These are phyloP conservation scores for Megalurothrips usitatus DNA, from an alignment of 2,888 invertebrate genomes.

Conservation along the genomic window DNA sequence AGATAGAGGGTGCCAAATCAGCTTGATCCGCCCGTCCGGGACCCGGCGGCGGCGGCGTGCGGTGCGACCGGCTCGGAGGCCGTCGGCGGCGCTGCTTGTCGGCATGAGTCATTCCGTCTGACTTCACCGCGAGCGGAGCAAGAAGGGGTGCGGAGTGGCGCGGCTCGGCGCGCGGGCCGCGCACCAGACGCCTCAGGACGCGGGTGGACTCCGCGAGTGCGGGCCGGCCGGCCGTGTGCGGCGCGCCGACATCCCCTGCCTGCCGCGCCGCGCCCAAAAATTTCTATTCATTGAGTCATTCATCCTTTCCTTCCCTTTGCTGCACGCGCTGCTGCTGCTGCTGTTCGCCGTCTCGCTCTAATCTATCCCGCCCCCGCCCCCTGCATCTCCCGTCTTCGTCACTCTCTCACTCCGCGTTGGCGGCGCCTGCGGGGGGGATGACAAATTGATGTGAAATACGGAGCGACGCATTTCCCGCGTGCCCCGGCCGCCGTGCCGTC, in stretches of 20 bases:
- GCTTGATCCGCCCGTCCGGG: neutral
- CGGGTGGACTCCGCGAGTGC: neutral
- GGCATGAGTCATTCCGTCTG: too few species aligned
- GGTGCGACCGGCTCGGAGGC: neutral
- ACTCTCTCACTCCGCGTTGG: neutral
- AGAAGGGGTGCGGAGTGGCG: neutral
- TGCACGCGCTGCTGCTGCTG: too few species aligned
- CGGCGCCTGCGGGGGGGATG: neutral
- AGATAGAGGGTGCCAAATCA: neutral
- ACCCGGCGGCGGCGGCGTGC: neutral
- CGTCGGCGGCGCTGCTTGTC: neutral
- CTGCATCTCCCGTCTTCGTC: neutral
- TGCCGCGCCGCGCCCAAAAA: neutral
- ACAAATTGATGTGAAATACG: slow-evolving; percentile 21
- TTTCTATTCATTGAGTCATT: slow-evolving; percentile 1
- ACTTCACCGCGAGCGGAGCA: too few species aligned
- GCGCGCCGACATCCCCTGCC: neutral
- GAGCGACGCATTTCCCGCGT: neutral
- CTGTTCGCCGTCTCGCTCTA: too few species aligned
- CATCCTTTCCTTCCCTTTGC: neutral
- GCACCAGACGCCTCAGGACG: neutral
- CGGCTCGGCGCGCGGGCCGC: neutral
- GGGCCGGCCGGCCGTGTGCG: neutral
- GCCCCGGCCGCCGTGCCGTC: neutral
- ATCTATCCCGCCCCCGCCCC: too few species aligned